Evolutionary conservation across 2,113 vertebrate species (phyloP).

Genomic region (Eidolon helvum): DNA sequence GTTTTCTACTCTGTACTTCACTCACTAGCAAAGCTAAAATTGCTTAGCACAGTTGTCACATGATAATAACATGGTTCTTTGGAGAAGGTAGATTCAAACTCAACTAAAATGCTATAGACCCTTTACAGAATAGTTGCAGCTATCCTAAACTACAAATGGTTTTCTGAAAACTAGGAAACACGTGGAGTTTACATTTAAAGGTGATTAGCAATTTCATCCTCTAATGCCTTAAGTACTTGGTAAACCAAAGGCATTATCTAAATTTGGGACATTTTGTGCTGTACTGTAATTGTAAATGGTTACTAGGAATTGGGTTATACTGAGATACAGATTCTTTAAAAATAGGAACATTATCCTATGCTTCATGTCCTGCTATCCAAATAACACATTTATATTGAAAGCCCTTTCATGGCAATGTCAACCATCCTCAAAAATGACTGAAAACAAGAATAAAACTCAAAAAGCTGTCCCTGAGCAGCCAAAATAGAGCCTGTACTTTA

Average conservation of each 20-base stretch:
- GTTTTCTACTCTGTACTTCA: not conserved
- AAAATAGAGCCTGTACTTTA: not conserved
- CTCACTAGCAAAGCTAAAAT: not conserved
- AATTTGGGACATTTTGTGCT: not conserved
- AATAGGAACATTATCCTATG: not conserved
- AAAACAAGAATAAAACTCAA: not conserved
- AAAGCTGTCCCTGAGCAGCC: not conserved
- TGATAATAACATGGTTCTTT: not conserved
- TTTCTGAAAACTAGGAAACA: not conserved
- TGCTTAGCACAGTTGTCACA: not conserved
- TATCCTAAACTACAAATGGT: not conserved
- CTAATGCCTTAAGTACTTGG: not conserved
- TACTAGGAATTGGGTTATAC: not conserved
- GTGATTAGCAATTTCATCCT: not conserved
- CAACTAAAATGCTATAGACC: not conserved
- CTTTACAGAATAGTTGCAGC: not conserved
- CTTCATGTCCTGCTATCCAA: not conserved
- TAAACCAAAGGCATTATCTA: not conserved
- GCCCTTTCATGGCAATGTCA: not conserved
- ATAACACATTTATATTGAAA: not conserved
- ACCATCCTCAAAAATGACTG: not conserved
- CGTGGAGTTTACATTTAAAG: not conserved
- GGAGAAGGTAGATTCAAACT: not conserved
- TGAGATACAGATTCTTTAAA: not conserved
- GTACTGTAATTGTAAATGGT: not conserved